Percentiles rank a stretch among this genome's conserved stretches.
These are phyloP conservation scores for Bufo bufo DNA, from an alignment of 2,113 vertebrate species.

Conservation along the genomic window DNA sequence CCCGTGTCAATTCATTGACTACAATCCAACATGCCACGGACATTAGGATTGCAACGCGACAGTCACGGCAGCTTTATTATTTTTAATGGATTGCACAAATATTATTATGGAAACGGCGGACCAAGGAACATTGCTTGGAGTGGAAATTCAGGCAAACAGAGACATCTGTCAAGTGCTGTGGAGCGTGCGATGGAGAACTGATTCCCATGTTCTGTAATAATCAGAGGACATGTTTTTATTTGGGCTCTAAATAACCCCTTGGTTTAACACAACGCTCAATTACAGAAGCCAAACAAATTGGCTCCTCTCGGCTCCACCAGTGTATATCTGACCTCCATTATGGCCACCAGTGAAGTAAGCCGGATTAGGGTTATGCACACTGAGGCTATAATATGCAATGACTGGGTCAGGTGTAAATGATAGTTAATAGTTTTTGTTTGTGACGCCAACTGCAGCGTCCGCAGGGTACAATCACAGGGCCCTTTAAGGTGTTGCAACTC, in stretches of 20 bases:
- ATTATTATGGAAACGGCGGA: slow-evolving; percentile 8
- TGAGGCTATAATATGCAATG: too few relatives aligned
- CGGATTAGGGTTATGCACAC: too few relatives aligned
- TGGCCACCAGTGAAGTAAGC: too few relatives aligned
- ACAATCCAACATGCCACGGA: background rate
- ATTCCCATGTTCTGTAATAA: background rate
- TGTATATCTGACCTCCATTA: too few relatives aligned
- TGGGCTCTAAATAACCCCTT: background rate
- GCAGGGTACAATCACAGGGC: too few relatives aligned
- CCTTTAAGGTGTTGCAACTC: too few relatives aligned
- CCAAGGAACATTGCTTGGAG: background rate
- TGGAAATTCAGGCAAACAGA: background rate
- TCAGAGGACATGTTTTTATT: background rate
- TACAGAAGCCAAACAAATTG: too few relatives aligned
- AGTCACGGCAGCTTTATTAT: background rate
- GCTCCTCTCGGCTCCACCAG: too few relatives aligned
- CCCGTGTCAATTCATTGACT: background rate
- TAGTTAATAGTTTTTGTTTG: too few relatives aligned
- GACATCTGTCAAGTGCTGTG: background rate
- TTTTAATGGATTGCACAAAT: background rate
- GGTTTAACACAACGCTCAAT: too few relatives aligned
- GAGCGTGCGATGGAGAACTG: background rate
- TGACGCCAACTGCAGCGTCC: too few relatives aligned
- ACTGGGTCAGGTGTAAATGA: too few relatives aligned
- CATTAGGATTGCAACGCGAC: background rate